These are phyloP conservation scores for Tinea semifulvella DNA, from an alignment of 2,888 invertebrate genomes.

Conservation along the genomic window DNA sequence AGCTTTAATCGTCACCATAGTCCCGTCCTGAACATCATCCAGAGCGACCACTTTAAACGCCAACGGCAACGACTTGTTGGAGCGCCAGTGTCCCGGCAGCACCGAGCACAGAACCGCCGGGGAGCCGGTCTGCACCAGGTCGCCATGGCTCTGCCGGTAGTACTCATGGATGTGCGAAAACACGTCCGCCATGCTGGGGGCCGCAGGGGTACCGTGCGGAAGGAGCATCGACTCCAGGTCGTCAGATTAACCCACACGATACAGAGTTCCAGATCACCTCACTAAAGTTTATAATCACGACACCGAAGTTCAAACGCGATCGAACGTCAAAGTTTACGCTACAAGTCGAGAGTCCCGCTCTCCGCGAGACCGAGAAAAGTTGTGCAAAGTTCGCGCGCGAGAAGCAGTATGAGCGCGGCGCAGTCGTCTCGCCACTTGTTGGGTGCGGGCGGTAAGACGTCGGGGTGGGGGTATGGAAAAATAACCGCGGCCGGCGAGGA, in stretches of 20 bases:
- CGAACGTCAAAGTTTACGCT: constrained; percentile 32
- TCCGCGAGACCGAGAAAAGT: constrained; percentile 46
- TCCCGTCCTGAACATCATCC: constrained; percentile 94
- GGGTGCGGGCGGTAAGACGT: constrained; percentile 55
- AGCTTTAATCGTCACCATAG: constrained; percentile 90
- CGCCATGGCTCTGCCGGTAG: constrained; percentile 90
- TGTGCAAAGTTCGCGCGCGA: constrained; percentile 56
- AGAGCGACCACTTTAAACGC: constrained; percentile 96
- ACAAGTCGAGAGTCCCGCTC: constrained; percentile 37
- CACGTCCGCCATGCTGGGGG: constrained; percentile 76
- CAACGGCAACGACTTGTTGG: constrained; percentile 95
- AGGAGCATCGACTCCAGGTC: constrained; percentile 72
- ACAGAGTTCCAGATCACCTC: constrained; percentile 43
- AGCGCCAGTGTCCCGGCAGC: constrained; percentile 96
- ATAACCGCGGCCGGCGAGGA: constrained; percentile 43
- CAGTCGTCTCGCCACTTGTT: constrained; percentile 54
- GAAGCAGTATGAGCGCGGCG: constrained; percentile 47
- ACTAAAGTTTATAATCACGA: constrained; percentile 44
- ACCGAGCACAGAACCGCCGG: constrained; percentile 95
- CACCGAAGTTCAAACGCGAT: constrained; percentile 42
- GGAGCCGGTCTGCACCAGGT: constrained; percentile 92
- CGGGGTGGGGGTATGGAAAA: constrained; percentile 56
- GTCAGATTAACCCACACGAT: constrained; percentile 27
- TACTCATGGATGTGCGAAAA: constrained; percentile 80
- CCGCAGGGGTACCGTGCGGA: constrained; percentile 65